Conservation (phyloP, 2,797 vertebrate species). For the Geotrypetes seraphini region DNA sequence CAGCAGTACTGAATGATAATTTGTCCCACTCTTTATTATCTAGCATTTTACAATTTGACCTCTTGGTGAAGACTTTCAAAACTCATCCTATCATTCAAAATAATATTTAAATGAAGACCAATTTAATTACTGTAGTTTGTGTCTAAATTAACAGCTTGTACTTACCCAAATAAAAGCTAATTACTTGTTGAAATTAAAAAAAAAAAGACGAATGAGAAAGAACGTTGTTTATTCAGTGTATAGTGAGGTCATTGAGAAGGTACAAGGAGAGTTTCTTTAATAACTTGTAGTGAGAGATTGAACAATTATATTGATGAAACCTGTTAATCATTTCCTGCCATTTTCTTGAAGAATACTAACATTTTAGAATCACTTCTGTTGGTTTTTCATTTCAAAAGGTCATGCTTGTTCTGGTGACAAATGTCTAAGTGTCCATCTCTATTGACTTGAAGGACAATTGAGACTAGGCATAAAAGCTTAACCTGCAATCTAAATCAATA, state of each 20-base stretch:
- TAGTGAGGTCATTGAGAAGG: neutral
- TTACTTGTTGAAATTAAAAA: too few relatives aligned
- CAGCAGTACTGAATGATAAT: too few relatives aligned
- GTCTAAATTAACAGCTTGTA: too few relatives aligned
- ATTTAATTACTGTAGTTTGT: too few relatives aligned
- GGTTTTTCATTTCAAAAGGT: neutral
- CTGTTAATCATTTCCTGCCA: neutral
- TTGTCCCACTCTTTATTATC: too few relatives aligned
- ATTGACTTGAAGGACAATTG: conserved; percentile 55
- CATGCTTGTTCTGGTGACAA: neutral
- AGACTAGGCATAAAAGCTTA: neutral
- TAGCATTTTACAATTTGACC: too few relatives aligned
- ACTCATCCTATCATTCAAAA: too few relatives aligned
- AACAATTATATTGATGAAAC: neutral
- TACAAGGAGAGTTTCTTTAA: neutral
- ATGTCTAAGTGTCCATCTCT: conserved; percentile 36
- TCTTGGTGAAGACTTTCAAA: too few relatives aligned
- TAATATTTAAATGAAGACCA: too few relatives aligned
- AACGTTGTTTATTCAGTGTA: too few relatives aligned
- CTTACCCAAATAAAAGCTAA: too few relatives aligned
- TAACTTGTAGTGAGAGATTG: neutral
- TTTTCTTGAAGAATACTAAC: neutral
- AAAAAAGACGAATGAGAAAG: too few relatives aligned
- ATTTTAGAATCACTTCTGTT: neutral
- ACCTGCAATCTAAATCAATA: neutral